These are phyloP conservation scores for Tetramorium parvispinum DNA, from an alignment of 1,140 invertebrate species.

Conservation along the genomic window DNA sequence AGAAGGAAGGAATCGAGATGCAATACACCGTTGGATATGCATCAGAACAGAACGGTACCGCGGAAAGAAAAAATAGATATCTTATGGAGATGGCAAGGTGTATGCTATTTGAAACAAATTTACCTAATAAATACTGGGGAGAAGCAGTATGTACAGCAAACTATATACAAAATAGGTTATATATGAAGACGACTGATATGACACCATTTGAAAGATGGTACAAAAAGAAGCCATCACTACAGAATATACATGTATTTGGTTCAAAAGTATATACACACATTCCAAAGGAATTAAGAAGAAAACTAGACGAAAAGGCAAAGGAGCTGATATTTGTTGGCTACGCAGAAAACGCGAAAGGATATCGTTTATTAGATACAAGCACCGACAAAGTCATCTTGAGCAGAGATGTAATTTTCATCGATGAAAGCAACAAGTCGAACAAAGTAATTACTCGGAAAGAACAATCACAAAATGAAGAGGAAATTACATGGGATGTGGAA, in stretches of 20 bases:
- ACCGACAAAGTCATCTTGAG: background rate
- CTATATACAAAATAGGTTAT: background rate
- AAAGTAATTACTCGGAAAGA: background rate
- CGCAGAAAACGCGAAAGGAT: conserved; percentile 16
- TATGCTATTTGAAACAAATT: background rate
- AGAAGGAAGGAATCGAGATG: background rate
- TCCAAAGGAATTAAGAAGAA: background rate
- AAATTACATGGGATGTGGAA: background rate
- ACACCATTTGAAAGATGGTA: background rate
- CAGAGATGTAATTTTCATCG: background rate
- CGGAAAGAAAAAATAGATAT: conserved; percentile 34
- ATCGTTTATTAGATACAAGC: background rate
- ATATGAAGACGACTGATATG: background rate
- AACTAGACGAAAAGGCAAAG: background rate
- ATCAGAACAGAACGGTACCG: conserved; percentile 48
- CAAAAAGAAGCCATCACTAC: background rate
- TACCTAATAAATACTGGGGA: conserved; percentile 18
- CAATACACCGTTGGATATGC: background rate
- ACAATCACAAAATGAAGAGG: background rate
- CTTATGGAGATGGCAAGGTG: conserved; percentile 37
- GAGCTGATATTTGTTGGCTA: conserved; percentile 5
- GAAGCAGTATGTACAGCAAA: conserved; percentile 28
- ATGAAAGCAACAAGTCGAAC: background rate
- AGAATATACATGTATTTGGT: background rate
- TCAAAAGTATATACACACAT: background rate